These are phyloP conservation scores for Troilus luridus DNA, from an alignment of 2,888 invertebrate species.

Conservation along the genomic window DNA sequence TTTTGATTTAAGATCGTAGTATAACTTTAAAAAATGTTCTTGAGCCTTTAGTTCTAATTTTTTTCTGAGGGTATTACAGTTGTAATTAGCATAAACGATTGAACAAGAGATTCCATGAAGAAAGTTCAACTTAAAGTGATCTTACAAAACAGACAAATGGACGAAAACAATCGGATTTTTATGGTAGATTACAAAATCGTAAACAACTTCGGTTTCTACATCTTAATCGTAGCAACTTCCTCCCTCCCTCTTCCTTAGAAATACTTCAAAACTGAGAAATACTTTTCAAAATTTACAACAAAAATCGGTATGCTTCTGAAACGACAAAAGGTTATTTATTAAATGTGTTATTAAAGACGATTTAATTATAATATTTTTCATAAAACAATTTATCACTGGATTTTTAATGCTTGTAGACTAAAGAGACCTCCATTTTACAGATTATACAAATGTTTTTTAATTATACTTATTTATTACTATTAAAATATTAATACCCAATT, in stretches of 20 bases:
- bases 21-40: too few species aligned
- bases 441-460: too few species aligned
- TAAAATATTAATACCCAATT: too few species aligned
- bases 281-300: slow-evolving; percentile 5
- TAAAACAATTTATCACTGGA: background rate
- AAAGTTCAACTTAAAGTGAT: background rate
- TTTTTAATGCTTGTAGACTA: too few species aligned
- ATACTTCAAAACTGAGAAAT: slow-evolving; percentile 1
- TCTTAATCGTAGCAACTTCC: background rate
- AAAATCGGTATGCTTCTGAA: background rate
- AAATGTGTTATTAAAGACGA: background rate
- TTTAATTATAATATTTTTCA: background rate
- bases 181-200: slow-evolving; percentile 38
- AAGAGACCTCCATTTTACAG: too few species aligned
- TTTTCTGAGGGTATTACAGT: background rate
- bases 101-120: background rate
- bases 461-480: too few species aligned
- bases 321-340: background rate
- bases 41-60: background rate
- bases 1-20: too few species aligned
- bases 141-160: slow-evolving; percentile 19
- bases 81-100: background rate
- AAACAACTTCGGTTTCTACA: slow-evolving; percentile 31
- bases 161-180: slow-evolving; percentile 43
- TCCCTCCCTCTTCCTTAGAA: background rate